These are phyloP conservation scores for Podarcis lilfordi DNA, from an alignment of 2,797 vertebrate genomes.

Conservation along the genomic window DNA sequence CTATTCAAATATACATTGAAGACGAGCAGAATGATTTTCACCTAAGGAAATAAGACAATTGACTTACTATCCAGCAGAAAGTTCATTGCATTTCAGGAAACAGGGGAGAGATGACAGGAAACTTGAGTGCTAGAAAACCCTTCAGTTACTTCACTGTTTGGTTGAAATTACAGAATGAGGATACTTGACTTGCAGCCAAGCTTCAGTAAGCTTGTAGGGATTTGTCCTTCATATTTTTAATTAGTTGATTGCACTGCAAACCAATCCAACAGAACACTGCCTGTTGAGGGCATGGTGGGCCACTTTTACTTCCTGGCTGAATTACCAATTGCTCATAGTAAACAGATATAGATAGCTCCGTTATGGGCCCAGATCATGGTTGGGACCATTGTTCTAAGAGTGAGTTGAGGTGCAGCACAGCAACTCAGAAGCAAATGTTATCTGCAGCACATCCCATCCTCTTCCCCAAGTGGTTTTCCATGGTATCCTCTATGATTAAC, in stretches of 20 bases:
- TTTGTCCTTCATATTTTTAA: slow-evolving; percentile 59
- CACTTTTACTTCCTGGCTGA: background rate
- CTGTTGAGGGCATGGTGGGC: background rate
- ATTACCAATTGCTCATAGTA: background rate
- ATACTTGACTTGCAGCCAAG: slow-evolving; percentile 71
- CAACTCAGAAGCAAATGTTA: background rate
- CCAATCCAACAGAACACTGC: background rate
- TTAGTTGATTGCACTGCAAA: slow-evolving; percentile 55
- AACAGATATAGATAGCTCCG: background rate
- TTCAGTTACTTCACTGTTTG: slow-evolving; percentile 63
- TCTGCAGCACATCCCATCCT: background rate
- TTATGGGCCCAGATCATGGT: background rate
- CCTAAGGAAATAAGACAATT: slow-evolving; percentile 68
- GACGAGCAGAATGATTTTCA: slow-evolving; percentile 67
- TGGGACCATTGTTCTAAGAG: background rate
- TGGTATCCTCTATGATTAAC: background rate
- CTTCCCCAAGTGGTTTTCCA: background rate
- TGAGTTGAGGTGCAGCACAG: background rate
- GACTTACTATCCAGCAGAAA: slow-evolving; percentile 17
- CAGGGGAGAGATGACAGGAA: slow-evolving; percentile 60
- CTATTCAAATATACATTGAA: slow-evolving; percentile 41
- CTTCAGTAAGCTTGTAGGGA: slow-evolving; percentile 54
- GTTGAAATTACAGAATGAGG: slow-evolving; percentile 71
- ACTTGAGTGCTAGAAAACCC: slow-evolving; percentile 60
- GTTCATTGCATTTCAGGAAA: slow-evolving; percentile 63